Percentiles rank a stretch among this genome's conserved stretches.
Evolutionary conservation across 2,113 vertebrate genomes (phyloP).

Genomic region (Cricetomys ansorgei): DNA sequence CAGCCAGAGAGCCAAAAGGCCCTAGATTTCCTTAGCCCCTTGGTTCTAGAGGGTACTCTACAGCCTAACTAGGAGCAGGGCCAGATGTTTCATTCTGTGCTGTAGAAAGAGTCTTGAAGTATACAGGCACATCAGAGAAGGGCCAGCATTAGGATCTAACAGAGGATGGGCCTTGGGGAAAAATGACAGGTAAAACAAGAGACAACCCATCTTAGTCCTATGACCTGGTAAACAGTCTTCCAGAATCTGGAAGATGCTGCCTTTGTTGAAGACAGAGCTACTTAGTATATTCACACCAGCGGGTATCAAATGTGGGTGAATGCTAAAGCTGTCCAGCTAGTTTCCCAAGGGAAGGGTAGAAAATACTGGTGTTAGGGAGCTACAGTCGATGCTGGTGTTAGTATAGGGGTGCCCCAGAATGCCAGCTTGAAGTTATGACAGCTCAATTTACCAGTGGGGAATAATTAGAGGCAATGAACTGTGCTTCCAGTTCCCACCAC

Average conservation of each 20-base stretch:
- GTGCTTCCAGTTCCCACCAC: not conserved
- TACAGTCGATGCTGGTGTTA: not conserved
- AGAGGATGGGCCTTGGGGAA: not conserved
- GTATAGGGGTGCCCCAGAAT: not conserved
- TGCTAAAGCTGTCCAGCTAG: conserved; percentile 1
- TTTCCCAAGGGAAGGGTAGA: not conserved
- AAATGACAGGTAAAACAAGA: not conserved
- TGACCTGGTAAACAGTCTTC: not conserved
- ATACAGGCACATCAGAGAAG: not conserved
- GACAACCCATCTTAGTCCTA: not conserved
- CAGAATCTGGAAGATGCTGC: not conserved
- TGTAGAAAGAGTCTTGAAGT: not conserved
- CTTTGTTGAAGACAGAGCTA: conserved; percentile 12
- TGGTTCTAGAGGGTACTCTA: not conserved
- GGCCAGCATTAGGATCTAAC: not conserved
- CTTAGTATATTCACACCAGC: not conserved
- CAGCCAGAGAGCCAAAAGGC: not conserved
- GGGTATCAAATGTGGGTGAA: not conserved
- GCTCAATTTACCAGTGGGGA: not conserved
- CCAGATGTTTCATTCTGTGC: not conserved
- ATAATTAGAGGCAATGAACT: not conserved
- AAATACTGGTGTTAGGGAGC: not conserved
- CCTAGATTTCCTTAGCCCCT: not conserved
- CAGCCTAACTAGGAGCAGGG: not conserved
- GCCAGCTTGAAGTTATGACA: not conserved